These are phyloP conservation scores for Limnodromus scolopaceus DNA, from an alignment of 2,797 vertebrate species.

Conservation along the genomic window DNA sequence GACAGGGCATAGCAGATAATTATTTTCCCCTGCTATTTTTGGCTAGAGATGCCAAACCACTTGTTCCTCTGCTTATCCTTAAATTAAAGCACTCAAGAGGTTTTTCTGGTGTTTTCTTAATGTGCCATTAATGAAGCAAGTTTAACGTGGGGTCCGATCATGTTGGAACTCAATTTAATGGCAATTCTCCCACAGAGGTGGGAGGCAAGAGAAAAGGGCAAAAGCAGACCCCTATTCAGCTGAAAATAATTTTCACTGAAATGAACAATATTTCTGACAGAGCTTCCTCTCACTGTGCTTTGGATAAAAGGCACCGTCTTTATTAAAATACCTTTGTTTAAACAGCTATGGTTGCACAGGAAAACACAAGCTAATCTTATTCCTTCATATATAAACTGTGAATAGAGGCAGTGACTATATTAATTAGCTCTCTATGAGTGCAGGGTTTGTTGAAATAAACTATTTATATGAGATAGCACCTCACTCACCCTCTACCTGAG, in stretches of 20 bases:
- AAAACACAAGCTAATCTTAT: not conserved
- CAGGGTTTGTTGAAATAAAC: not conserved
- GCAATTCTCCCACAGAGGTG: not conserved
- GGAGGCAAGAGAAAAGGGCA: not conserved
- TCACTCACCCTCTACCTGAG: not conserved
- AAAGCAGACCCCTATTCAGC: not conserved
- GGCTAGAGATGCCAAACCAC: slow-evolving; percentile 19
- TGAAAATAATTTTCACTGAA: slow-evolving; percentile 19
- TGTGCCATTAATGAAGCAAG: not conserved
- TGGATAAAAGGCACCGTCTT: not conserved
- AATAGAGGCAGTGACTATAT: not conserved
- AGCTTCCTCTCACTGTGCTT: not conserved
- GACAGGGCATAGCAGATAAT: not conserved
- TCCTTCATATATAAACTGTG: not conserved
- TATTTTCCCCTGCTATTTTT: not conserved
- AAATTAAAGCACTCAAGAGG: slow-evolving; percentile 11
- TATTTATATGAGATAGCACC: not conserved
- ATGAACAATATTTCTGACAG: slow-evolving; percentile 29
- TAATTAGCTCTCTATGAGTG: not conserved
- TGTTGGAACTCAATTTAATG: not conserved
- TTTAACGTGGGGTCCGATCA: not conserved
- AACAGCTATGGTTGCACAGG: not conserved
- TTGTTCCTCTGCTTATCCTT: not conserved
- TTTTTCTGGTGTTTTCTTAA: slow-evolving; percentile 24
- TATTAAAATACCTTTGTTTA: slow-evolving; percentile 28